These are phyloP conservation scores for Pelodytes ibericus DNA, from an alignment of 2,797 vertebrate species.

Conservation along the genomic window DNA sequence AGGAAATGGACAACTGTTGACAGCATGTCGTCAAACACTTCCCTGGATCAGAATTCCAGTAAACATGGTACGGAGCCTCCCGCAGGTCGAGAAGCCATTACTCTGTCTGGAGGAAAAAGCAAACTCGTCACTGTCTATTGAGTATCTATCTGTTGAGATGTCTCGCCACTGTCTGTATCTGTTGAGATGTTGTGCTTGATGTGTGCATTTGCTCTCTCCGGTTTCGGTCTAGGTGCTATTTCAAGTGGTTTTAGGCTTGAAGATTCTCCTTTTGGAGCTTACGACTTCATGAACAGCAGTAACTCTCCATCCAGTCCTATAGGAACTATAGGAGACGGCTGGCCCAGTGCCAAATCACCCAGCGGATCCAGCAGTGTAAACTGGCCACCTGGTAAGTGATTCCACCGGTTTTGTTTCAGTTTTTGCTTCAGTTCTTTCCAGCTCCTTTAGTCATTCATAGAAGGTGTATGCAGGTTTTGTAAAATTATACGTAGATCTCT, in stretches of 20 bases:
- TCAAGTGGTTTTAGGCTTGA: constrained; percentile 97
- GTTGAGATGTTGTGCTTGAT: not conserved
- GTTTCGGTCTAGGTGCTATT: constrained; percentile 86
- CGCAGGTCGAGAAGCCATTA: not conserved
- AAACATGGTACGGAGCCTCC: constrained; percentile 85
- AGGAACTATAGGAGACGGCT: constrained; percentile 94
- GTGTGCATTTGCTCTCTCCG: too few relatives aligned
- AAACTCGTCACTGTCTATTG: too few relatives aligned
- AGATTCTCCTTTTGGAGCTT: constrained; percentile 90
- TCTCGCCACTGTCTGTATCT: not conserved
- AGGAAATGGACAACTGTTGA: constrained; percentile 95
- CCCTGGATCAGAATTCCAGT: constrained; percentile 95
- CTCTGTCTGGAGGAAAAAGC: not conserved
- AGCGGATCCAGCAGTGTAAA: constrained; percentile 95
- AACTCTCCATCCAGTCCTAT: constrained; percentile 94
- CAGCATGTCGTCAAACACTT: constrained; percentile 85
- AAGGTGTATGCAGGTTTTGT: too few relatives aligned
- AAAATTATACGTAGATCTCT: too few relatives aligned
- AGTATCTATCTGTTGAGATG: too few relatives aligned
- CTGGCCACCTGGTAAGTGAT: constrained; percentile 92
- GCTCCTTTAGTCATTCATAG: too few relatives aligned
- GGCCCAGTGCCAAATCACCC: constrained; percentile 99
- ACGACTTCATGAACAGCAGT: constrained; percentile 93
- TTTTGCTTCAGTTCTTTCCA: too few relatives aligned
- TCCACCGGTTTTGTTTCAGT: too few relatives aligned